phyloP scores from a whole-genome alignment of 2,113 vertebrate species.

The Lepus americanus region DNA sequence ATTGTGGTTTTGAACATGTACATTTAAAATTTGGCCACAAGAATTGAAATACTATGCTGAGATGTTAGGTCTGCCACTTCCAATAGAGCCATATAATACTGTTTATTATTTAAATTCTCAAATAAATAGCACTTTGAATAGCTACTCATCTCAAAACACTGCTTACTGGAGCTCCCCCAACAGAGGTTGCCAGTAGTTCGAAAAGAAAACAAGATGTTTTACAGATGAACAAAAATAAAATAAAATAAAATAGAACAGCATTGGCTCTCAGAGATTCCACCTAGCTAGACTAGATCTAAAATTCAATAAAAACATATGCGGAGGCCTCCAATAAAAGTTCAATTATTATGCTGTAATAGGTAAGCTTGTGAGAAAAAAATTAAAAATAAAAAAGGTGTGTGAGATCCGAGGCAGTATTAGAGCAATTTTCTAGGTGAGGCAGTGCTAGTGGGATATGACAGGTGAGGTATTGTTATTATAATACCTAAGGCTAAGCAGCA shows the following conservation, averaged over 20 bases:
- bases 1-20: slow-evolving; percentile 62
- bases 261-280: slow-evolving; percentile 73
- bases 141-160: slow-evolving; percentile 60
- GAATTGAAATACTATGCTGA: slow-evolving; percentile 69
- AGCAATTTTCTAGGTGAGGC: slow-evolving; percentile 86
- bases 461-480: slow-evolving; percentile 87
- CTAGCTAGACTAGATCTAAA: slow-evolving; percentile 74
- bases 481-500: slow-evolving; percentile 88
- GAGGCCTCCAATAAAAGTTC: slow-evolving; percentile 78
- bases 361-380: slow-evolving; percentile 72
- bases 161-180: slow-evolving; percentile 62
- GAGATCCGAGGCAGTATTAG: slow-evolving; percentile 81
- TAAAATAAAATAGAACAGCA: neutral
- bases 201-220: slow-evolving; percentile 70
- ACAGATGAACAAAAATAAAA: slow-evolving; percentile 28
- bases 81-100: slow-evolving; percentile 7
- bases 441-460: slow-evolving; percentile 85
- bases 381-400: slow-evolving; percentile 48
- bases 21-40: slow-evolving; percentile 52
- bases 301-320: slow-evolving; percentile 80
- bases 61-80: slow-evolving; percentile 47
- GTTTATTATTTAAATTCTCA: slow-evolving; percentile 63
- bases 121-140: slow-evolving; percentile 71
- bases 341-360: slow-evolving; percentile 83
- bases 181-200: slow-evolving; percentile 58